These are phyloP conservation scores for Alouatta palliata DNA, from an alignment of 2,113 vertebrate species.

Conservation along the genomic window DNA sequence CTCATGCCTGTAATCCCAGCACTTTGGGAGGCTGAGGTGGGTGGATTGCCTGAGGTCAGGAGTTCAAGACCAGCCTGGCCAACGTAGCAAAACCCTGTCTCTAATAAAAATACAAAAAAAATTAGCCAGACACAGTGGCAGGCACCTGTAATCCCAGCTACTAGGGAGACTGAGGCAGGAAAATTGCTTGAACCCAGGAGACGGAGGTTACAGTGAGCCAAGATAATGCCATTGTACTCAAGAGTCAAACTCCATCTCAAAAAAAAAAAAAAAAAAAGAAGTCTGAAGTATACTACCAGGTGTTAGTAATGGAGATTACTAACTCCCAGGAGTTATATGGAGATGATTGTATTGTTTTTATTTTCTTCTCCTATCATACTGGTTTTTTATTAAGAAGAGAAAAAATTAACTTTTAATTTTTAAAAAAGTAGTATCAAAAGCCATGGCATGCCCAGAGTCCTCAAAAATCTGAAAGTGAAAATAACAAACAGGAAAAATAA, in stretches of 20 bases:
- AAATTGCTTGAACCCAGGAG: no score
- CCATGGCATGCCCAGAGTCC: neutral
- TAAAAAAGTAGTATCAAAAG: neutral
- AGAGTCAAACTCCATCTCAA: neutral
- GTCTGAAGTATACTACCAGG: neutral
- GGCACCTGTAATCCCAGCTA: neutral
- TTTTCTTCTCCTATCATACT: neutral
- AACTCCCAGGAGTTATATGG: neutral
- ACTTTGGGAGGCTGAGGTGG: no score
- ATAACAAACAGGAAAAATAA: neutral
- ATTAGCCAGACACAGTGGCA: neutral
- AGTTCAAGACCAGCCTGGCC: no score
- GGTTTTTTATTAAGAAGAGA: conserved; percentile 4
- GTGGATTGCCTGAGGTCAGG: no score
- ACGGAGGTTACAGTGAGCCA: no score
- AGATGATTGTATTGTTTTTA: neutral
- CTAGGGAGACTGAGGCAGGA: no score
- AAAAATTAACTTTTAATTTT: neutral
- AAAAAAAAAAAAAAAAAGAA: neutral
- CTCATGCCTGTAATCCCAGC: no score
- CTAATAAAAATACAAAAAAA: neutral
- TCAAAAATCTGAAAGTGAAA: neutral
- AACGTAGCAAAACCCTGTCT: no score
- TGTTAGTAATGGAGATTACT: neutral
- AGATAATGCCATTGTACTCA: no score